Evolutionary conservation across 2,888 invertebrate species (phyloP).

Genomic region (Allolobophora icterica): DNA sequence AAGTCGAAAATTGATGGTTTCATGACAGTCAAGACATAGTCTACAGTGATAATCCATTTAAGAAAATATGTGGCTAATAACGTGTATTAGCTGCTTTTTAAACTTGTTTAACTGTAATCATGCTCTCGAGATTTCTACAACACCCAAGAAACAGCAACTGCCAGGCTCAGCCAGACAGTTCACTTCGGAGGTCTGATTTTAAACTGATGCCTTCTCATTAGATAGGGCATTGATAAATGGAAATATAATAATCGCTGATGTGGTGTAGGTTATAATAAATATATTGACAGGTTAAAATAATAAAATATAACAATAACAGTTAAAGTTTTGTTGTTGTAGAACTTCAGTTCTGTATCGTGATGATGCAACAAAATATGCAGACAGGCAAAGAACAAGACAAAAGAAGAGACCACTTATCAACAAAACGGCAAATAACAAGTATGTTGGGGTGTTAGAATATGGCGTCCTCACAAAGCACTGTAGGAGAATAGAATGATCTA

Average conservation of each 20-base stretch:
- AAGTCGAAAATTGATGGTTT: neutral
- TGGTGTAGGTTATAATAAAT: neutral
- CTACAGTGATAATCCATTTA: neutral
- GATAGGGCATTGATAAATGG: no score
- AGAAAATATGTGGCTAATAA: neutral
- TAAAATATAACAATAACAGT: neutral
- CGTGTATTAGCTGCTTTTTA: neutral
- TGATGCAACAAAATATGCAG: slow-evolving; percentile 25
- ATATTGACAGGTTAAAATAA: neutral
- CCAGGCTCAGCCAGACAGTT: no score
- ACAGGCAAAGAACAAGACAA: neutral
- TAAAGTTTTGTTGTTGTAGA: neutral
- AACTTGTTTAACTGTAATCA: neutral
- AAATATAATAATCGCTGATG: no score
- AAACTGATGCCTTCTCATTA: no score
- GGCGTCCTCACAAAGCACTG: neutral
- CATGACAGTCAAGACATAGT: neutral
- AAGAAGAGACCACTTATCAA: neutral
- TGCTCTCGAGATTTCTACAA: no score
- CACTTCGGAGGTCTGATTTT: no score
- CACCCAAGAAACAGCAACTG: no score
- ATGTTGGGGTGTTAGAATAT: neutral
- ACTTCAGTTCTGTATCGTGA: slow-evolving; percentile 34
- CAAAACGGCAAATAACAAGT: neutral
- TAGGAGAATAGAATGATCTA: no score